A percentile compares a stretch with the other conserved stretches of the same genome.
Conservation (phyloP, 2,888 invertebrate genomes). For the Tetheella fluctuosa region DNA sequence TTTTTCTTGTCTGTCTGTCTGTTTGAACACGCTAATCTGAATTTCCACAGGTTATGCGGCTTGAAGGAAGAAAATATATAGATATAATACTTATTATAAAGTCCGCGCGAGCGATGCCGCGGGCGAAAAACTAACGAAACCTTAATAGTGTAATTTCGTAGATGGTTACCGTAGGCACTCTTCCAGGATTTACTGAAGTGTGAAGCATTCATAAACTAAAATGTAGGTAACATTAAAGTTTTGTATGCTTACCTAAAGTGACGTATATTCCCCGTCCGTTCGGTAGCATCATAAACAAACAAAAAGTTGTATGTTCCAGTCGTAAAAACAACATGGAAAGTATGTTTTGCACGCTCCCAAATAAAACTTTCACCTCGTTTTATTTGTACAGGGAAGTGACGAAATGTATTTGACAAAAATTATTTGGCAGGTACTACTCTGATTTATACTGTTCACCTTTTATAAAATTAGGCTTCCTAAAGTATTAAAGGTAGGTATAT, state of each 20-base stretch:
- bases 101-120: no score
- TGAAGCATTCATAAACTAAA: background rate
- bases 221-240: conserved; percentile 29
- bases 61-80: no score
- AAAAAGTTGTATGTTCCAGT: conserved; percentile 44
- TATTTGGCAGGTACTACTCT: conserved; percentile 17
- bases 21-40: no score
- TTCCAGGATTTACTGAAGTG: background rate
- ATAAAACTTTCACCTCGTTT: conserved; percentile 41
- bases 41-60: no score
- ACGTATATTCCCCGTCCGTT: conserved; percentile 33
- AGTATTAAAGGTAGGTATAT: no score
- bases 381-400: conserved; percentile 35
- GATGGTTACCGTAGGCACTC: background rate
- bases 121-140: no score
- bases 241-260: conserved; percentile 40
- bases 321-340: conserved; percentile 52
- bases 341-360: conserved; percentile 39
- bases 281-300: conserved; percentile 48
- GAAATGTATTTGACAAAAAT: conserved; percentile 24
- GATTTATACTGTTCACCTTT: background rate
- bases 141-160: background rate
- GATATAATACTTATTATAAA: no score
- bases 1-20: no score
- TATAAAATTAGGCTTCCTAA: background rate